These are phyloP conservation scores for Dasyprocta punctata DNA, from an alignment of 2,113 vertebrate species.

Conservation along the genomic window DNA sequence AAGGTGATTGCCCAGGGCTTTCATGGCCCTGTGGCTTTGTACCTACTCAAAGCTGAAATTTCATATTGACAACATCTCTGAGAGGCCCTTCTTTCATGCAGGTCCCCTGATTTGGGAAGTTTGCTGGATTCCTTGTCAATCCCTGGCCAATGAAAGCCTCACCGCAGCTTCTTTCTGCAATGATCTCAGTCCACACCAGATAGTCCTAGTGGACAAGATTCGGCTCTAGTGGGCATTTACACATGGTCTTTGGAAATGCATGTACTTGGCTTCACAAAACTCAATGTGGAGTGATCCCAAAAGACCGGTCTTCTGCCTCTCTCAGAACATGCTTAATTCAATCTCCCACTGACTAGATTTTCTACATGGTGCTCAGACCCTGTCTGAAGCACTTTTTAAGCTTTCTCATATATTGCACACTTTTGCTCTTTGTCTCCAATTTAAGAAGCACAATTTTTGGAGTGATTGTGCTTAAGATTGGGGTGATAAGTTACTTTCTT, in stretches of 20 bases:
- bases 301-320: neutral
- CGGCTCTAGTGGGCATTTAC: neutral
- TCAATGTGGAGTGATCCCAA: neutral
- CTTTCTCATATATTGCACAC: neutral
- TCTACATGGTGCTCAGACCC: neutral
- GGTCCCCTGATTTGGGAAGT: neutral
- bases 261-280: neutral
- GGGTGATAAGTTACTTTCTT: neutral
- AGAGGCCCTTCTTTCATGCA: neutral
- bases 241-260: neutral
- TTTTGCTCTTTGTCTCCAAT: neutral
- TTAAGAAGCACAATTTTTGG: neutral
- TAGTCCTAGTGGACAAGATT: neutral
- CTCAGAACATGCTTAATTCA: neutral
- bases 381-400: neutral
- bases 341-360: neutral
- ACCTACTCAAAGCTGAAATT: neutral
- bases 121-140: neutral
- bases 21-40: neutral
- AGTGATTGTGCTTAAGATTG: neutral
- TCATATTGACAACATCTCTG: neutral
- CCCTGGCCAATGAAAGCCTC: neutral
- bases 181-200: neutral
- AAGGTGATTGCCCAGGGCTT: neutral
- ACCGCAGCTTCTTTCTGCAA: neutral